Evolutionary conservation across 2,888 invertebrate species (phyloP).

Genomic region (Torymus aiolomorphi): DNA sequence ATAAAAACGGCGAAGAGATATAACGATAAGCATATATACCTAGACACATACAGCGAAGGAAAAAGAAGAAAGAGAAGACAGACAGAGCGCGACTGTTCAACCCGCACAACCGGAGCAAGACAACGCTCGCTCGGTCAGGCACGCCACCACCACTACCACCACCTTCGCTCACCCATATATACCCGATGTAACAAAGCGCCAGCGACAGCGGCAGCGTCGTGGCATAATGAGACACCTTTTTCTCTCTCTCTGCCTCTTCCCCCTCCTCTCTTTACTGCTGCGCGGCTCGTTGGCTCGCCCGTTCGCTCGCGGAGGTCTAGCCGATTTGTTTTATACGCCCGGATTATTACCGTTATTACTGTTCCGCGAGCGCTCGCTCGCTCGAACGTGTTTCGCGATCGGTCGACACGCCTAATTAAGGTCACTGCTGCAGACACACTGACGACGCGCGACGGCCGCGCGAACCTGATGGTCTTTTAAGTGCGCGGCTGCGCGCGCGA

Average conservation of each 20-base stretch:
- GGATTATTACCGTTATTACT: slow-evolving; percentile 54
- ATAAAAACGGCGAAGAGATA: too few relatives aligned
- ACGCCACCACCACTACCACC: too few relatives aligned
- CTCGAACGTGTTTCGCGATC: slow-evolving; percentile 37
- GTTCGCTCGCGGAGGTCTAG: slow-evolving; percentile 29
- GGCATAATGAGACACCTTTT: slow-evolving; percentile 43
- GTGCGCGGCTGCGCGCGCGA: background rate
- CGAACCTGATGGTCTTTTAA: too few relatives aligned
- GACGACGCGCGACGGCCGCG: background rate
- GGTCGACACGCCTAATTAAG: slow-evolving; percentile 52
- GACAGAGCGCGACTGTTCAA: too few relatives aligned
- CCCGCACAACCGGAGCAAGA: too few relatives aligned
- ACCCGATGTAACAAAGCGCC: slow-evolving; percentile 32
- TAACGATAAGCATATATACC: too few relatives aligned
- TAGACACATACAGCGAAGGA: too few relatives aligned
- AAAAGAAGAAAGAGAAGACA: too few relatives aligned
- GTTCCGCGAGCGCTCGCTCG: slow-evolving; percentile 14
- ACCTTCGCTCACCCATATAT: too few relatives aligned
- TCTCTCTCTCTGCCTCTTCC: slow-evolving; percentile 10
- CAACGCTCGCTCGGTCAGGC: too few relatives aligned
- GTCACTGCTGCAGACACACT: slow-evolving; percentile 27
- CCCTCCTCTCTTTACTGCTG: too few relatives aligned
- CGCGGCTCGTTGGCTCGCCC: background rate
- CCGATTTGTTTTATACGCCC: slow-evolving; percentile 52
- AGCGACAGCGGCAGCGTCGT: slow-evolving; percentile 18